phyloP scores from a whole-genome alignment of 2,888 invertebrate genomes.

The Homarus gammarus region DNA sequence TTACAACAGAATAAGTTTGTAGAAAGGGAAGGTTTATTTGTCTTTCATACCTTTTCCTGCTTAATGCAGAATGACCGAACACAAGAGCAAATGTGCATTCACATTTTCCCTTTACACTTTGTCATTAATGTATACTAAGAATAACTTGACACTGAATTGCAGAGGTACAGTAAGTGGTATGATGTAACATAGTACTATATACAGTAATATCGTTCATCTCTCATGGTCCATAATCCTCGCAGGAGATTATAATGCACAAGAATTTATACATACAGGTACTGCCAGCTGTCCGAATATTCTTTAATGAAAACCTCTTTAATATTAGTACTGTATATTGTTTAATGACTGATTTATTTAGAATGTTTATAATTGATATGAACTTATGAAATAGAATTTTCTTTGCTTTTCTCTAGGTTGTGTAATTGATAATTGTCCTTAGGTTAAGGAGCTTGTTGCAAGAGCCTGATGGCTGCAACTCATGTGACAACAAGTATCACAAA shows the following conservation, averaged over 20 bases:
- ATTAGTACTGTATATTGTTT: slow-evolving; percentile 30
- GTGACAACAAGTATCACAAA: slow-evolving; percentile 72
- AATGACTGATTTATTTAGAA: slow-evolving; percentile 17
- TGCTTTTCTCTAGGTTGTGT: slow-evolving; percentile 60
- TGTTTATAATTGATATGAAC: slow-evolving; percentile 66
- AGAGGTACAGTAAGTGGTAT: neutral
- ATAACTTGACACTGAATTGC: neutral
- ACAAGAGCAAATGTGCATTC: neutral
- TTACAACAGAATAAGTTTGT: too few relatives aligned
- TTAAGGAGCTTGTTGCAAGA: slow-evolving; percentile 63
- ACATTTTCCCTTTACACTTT: too few relatives aligned
- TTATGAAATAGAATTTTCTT: slow-evolving; percentile 41
- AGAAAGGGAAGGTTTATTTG: too few relatives aligned
- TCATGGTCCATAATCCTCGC: slow-evolving; percentile 3
- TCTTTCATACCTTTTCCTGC: too few relatives aligned
- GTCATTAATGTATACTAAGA: too few relatives aligned
- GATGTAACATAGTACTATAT: neutral
- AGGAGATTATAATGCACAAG: slow-evolving; percentile 30
- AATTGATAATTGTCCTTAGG: slow-evolving; percentile 43
- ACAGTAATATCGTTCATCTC: neutral
- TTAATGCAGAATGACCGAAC: neutral
- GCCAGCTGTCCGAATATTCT: neutral
- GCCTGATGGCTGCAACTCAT: slow-evolving; percentile 47
- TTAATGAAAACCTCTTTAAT: slow-evolving; percentile 10
- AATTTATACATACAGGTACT: slow-evolving; percentile 30